A percentile compares a stretch with the other conserved stretches of the same genome.
phyloP scores from a whole-genome alignment of 2,888 invertebrate genomes.

The Dascillus cervinus region DNA sequence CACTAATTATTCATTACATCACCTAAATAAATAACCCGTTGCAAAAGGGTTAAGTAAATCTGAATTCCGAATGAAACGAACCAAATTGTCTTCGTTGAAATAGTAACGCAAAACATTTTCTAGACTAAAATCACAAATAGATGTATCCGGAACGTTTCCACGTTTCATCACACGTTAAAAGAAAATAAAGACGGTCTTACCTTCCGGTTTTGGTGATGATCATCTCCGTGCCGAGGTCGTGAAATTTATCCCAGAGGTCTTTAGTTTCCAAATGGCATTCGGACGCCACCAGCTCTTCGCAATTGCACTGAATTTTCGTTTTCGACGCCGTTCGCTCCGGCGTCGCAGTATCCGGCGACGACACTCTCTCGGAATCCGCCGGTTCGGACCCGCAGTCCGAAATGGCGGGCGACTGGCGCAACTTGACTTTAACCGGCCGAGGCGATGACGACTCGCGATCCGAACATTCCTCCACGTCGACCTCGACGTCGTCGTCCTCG shows the following conservation, averaged over 20 bases:
- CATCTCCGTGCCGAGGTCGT: constrained; percentile 73
- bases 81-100: too few relatives aligned
- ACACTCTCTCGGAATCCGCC: constrained; percentile 36
- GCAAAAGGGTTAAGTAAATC: too few relatives aligned
- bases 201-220: constrained; percentile 79
- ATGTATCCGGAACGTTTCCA: too few relatives aligned
- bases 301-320: constrained; percentile 52
- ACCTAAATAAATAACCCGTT: too few relatives aligned
- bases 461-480: constrained; percentile 54
- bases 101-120: too few relatives aligned
- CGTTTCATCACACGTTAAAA: too few relatives aligned
- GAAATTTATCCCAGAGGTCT: constrained; percentile 76
- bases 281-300: constrained; percentile 55
- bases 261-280: constrained; percentile 73
- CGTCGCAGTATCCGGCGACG: constrained; percentile 36
- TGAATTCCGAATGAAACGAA: too few relatives aligned
- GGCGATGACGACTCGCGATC: constrained; percentile 47
- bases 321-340: constrained; percentile 30
- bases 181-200: constrained; percentile 43
- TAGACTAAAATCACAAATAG: too few relatives aligned
- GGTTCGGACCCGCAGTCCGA: constrained; percentile 40
- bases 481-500: constrained; percentile 48
- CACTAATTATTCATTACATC: too few relatives aligned
- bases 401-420: constrained; percentile 32
- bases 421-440: constrained; percentile 23